Percentiles rank a stretch among this genome's conserved stretches.
phyloP scores from a whole-genome alignment of 2,797 vertebrate species.

The Emydoidea blandingii region DNA sequence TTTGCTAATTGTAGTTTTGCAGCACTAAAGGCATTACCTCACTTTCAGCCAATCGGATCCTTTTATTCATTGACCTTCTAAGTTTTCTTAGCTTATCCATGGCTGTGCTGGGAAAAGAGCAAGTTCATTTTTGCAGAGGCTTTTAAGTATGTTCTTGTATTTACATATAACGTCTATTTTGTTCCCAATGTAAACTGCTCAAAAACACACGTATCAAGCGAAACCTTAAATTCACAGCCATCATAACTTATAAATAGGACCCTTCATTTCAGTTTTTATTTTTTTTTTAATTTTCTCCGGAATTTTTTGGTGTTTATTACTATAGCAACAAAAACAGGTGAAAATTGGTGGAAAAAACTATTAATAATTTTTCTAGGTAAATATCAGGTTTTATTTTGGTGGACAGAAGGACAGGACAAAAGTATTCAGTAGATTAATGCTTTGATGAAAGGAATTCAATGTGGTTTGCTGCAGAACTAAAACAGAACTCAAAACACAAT shows the following conservation, averaged over 20 bases:
- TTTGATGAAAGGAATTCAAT: no score
- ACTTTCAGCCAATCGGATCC: constrained; percentile 43
- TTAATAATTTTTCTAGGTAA: no score
- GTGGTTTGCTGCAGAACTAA: no score
- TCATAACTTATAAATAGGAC: neutral
- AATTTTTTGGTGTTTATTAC: no score
- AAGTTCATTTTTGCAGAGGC: neutral
- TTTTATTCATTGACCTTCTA: neutral
- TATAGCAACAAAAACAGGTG: no score
- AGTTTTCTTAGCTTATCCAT: neutral
- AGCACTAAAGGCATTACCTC: constrained; percentile 20
- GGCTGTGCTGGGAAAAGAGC: neutral
- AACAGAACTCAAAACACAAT: no score
- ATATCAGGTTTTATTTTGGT: no score
- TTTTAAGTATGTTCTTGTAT: neutral
- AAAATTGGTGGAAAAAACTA: no score
- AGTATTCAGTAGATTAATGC: no score
- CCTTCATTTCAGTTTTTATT: no score
- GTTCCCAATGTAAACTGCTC: neutral
- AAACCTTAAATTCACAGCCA: neutral
- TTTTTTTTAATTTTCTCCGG: no score
- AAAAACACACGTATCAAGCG: neutral
- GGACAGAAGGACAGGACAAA: no score
- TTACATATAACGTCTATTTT: neutral
- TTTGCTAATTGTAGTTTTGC: constrained; percentile 45